Base-by-base conservation (phyloP, 2,113 vertebrate species). In the Psophia crepitans region DNA sequence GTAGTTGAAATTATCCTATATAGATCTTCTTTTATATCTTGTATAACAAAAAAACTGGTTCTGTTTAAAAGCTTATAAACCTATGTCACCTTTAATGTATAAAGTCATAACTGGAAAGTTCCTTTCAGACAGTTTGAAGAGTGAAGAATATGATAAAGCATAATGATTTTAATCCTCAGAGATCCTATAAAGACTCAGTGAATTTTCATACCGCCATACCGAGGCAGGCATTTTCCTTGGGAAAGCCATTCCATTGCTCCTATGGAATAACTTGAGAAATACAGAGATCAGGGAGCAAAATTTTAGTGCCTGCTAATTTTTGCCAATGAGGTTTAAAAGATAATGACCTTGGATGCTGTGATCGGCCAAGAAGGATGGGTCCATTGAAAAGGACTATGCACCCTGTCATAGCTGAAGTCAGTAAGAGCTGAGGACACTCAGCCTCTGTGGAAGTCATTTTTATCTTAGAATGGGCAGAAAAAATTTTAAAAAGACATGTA, bases 51-150 rank as follows among this genome's bases (percentile, higher is more conserved):
- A 84, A 89, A 49, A 1, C 2, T 68, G 16, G 9, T 86, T 75
- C 64, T 87, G 19, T 84, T 96, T 84, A 87, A 87, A 88, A 83
- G 37, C 58, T 83, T 77, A 22, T 90, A 87, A 93, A 85, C 58
- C 22, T 89, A 21, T 66, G 30, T 51, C 35, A 89, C 33, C 15
- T 66, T 75, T 84, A 80, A 54, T 63, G 8, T 51, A 53, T 28
- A 37, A 81, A 74, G 28, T 61, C 71, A 54, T 35, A 83, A 53
- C 37, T 68, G 75, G 54, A 73, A 87, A 53, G 33, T 69, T 84
- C 35, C 44, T 87, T 93, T 82, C 65, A 90, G 56, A 23, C 6
- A 43, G 30, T 84, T 92, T 51, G 64, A 88, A 91, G 46, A 84
- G 26, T 56, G 41, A 86, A 56, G 35, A 92, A 51, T 81, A 32